Evolutionary conservation across 2,113 vertebrate species (phyloP).

Genomic region (Pteronura brasiliensis): DNA sequence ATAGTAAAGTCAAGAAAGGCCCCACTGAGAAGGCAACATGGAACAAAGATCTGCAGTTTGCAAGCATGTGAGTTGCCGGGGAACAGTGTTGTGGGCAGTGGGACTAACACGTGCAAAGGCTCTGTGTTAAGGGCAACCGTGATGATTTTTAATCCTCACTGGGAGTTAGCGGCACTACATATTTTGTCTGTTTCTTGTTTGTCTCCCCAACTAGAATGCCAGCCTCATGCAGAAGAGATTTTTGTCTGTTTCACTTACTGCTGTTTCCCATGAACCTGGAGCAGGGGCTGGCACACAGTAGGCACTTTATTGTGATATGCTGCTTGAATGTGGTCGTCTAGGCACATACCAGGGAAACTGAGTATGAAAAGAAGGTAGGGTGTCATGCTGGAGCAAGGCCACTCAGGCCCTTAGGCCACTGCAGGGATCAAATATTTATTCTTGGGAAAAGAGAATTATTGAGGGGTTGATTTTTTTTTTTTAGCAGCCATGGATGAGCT

Average conservation of each 20-base stretch:
- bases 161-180: background rate
- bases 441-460: background rate
- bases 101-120: background rate
- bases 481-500: background rate
- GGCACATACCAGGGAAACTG: background rate
- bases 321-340: fast-evolving
- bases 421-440: background rate
- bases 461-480: background rate
- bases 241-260: background rate
- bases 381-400: no score
- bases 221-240: background rate
- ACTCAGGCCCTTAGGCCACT: fast-evolving
- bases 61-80: background rate
- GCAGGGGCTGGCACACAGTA: background rate
- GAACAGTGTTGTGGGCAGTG: background rate
- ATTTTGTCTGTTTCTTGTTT: background rate
- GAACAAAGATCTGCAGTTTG: background rate
- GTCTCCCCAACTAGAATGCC: background rate
- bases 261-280: background rate
- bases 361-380: background rate
- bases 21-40: background rate
- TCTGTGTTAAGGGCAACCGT: background rate
- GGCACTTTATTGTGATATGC: background rate
- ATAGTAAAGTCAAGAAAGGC: background rate
- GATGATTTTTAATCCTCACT: background rate